Evolutionary conservation across 2,888 invertebrate species (phyloP).

Genomic region (Erebia ligea): DNA sequence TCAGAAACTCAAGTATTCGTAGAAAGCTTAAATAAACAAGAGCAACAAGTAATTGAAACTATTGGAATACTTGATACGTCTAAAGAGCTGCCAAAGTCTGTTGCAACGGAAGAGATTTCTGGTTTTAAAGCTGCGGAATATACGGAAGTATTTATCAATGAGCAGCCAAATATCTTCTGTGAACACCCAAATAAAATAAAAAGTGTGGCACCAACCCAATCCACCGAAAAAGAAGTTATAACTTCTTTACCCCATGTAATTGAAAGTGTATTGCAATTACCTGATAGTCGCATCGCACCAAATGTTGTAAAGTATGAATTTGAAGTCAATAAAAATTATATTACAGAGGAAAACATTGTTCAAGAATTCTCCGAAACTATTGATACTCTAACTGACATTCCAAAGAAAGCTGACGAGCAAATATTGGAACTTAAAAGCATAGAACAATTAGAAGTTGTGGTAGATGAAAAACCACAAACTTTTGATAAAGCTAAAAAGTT

Average conservation of each 20-base stretch:
- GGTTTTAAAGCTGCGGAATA: constrained; percentile 47
- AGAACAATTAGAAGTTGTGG: constrained; percentile 54
- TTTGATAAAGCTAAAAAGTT: constrained; percentile 42
- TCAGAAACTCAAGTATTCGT: constrained; percentile 43
- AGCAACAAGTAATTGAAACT: constrained; percentile 51
- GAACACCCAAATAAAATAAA: constrained; percentile 51
- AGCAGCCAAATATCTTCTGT: constrained; percentile 44
- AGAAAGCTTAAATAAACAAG: constrained; percentile 50
- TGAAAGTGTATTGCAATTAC: constrained; percentile 52
- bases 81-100: constrained; percentile 35
- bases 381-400: constrained; percentile 37
- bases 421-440: constrained; percentile 58
- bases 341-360: constrained; percentile 54
- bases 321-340: constrained; percentile 59
- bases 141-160: constrained; percentile 48
- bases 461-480: constrained; percentile 51
- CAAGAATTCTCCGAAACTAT: constrained; percentile 54
- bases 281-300: constrained; percentile 45
- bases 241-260: constrained; percentile 55
- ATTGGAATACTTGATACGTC: constrained; percentile 31
- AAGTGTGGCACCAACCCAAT: constrained; percentile 52
- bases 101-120: constrained; percentile 45
- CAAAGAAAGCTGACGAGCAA: constrained; percentile 50
- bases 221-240: constrained; percentile 51
- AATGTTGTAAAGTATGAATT: constrained; percentile 49